A percentile compares a stretch with the other conserved stretches of the same genome.
Conservation (phyloP, 2,888 invertebrate species). For the Leucophenga maculata region DNA sequence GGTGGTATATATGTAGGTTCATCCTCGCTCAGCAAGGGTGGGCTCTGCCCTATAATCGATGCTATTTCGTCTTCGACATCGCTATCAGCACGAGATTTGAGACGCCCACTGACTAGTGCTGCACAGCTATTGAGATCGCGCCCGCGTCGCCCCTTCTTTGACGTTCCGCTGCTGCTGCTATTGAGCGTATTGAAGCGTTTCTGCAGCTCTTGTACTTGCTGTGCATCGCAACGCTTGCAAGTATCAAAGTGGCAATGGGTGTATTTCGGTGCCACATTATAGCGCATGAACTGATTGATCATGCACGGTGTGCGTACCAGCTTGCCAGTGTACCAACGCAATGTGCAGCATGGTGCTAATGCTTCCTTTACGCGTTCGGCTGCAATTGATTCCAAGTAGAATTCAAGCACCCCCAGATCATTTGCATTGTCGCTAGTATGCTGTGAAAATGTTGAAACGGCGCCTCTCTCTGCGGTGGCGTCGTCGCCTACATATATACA, state of each 20-base stretch:
- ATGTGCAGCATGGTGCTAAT: neutral
- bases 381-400: neutral
- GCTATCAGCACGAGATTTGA: neutral
- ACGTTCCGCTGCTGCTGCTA: neutral
- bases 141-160: neutral
- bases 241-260: neutral
- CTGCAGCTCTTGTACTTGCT: neutral
- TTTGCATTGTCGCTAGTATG: too few species aligned
- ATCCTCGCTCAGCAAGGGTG: constrained; percentile 5
- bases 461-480: too few species aligned
- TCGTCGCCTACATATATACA: too few species aligned
- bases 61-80: constrained; percentile 8
- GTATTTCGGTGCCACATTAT: neutral
- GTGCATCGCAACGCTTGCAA: neutral
- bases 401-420: neutral
- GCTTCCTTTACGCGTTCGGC: neutral
- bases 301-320: neutral
- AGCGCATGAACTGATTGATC: constrained; percentile 10
- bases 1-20: constrained; percentile 2
- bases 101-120: neutral
- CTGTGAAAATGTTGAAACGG: too few species aligned
- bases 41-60: too few species aligned
- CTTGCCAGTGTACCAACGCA: constrained; percentile 2
- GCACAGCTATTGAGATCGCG: neutral
- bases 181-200: neutral